Evolutionary conservation across 2,888 invertebrate species (phyloP).

Genomic region (Nemotelus nigrinus): DNA sequence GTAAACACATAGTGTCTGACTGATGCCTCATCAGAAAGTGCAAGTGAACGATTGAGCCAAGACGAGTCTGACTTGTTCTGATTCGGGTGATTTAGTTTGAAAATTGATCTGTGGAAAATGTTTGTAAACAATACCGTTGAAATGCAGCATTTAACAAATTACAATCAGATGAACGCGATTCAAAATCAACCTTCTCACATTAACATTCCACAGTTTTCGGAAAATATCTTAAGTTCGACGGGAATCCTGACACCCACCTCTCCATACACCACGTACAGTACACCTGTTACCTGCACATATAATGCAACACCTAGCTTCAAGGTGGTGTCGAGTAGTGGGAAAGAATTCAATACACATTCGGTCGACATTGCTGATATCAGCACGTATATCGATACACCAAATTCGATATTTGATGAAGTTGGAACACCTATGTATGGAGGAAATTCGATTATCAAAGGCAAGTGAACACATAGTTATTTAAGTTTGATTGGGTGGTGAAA

Average conservation of each 20-base stretch:
- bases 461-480: not conserved
- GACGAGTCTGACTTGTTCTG: not conserved
- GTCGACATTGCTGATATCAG: slow-evolving; percentile 53
- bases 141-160: slow-evolving; percentile 40
- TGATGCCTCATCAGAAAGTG: slow-evolving; percentile 13
- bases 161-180: slow-evolving; percentile 35
- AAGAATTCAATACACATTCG: slow-evolving; percentile 20
- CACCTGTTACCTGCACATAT: slow-evolving; percentile 42
- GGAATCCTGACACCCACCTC: slow-evolving; percentile 52
- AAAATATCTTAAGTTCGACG: slow-evolving; percentile 42
- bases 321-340: not conserved
- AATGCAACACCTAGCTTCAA: slow-evolving; percentile 32
- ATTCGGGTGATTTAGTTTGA: no score
- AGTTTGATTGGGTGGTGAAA: no score
- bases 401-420: slow-evolving; percentile 60
- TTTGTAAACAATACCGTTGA: slow-evolving; percentile 48
- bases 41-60: not conserved
- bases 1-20: slow-evolving; percentile 34
- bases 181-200: slow-evolving; percentile 38
- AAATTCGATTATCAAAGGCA: slow-evolving; percentile 43
- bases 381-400: slow-evolving; percentile 62
- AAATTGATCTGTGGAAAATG: slow-evolving; percentile 41
- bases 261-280: slow-evolving; percentile 46
- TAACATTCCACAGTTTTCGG: slow-evolving; percentile 49
- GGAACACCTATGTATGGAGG: slow-evolving; percentile 47